Evolutionary conservation across 2,888 invertebrate species (phyloP), one percentile per base, ranked within the genome.

Genomic region (Auanema sp.): DNA sequence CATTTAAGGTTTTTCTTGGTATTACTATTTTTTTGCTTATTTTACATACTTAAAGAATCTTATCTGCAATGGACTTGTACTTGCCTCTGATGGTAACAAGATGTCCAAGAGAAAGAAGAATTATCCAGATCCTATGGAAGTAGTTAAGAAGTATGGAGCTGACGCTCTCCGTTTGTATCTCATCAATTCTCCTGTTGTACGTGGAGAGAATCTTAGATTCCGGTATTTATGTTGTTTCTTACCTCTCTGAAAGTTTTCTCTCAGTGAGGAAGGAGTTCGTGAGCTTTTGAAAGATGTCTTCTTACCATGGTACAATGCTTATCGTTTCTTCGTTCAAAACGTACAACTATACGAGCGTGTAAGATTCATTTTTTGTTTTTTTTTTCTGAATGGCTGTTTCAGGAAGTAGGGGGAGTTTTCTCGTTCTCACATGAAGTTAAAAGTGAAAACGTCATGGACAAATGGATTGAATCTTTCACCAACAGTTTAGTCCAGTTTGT

Each of bases 31-130:
- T 11, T 43, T 43, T n/a, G n/a, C n/a, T n/a, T n/a, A n/a, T n/a
- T n/a, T n/a, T n/a, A n/a, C n/a, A n/a, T n/a, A n/a, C 18, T n/a
- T 64, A 40, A n/a, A 71, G 85, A 99, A 98, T 86, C 88, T 98
- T 49, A 93, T 99, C 73, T 93, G 91, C 18, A 97, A 94, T 85
- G 98, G 98, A 1, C 88, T 98, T 63, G 91, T 99, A 0, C 87
- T 99, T 65, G 97, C 83, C 1, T 67, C 96, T 42, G 97, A 98
- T 87, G 98, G 98, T 0, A 93, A 95, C 84, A 99, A 99, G 86
- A 99, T 98, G 98, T 96, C 96, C 0, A 99, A 98, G 85, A 89
- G 97, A 33, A 96, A 96, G 86, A 93, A 96, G 85, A 98, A 98
- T 84, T 98, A 95, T 85, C 98, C 98, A 0, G 96, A 98, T 87